phyloP scores from a whole-genome alignment of 1,140 invertebrate species.

The Zaprionus africanus region DNA sequence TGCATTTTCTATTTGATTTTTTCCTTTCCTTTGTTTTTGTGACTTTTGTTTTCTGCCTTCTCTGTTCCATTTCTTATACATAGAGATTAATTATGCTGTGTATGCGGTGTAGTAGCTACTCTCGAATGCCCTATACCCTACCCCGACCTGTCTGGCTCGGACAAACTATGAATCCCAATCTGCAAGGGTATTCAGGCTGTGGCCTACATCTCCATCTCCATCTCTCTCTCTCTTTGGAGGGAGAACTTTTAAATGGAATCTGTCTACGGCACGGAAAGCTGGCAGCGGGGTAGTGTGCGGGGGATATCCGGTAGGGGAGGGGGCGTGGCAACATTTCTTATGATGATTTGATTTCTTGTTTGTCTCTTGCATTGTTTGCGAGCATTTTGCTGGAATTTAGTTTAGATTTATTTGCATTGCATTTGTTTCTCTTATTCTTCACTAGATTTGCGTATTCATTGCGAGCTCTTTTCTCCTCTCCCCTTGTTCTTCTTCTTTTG shows the following conservation, averaged over 20 bases:
- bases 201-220: neutral
- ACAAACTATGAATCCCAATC: neutral
- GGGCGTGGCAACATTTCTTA: constrained; percentile 34
- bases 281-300: constrained; percentile 1
- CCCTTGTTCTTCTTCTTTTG: constrained; percentile 14
- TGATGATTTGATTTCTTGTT: constrained; percentile 47
- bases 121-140: neutral
- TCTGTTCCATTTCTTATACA: constrained; percentile 4
- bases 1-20: constrained; percentile 16
- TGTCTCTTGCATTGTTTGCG: constrained; percentile 45
- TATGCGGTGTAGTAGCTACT: neutral
- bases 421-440: constrained; percentile 18
- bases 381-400: constrained; percentile 44
- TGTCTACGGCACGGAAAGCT: neutral
- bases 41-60: neutral
- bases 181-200: neutral
- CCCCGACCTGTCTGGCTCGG: neutral
- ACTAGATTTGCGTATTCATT: constrained; percentile 1
- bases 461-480: neutral
- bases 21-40: neutral
- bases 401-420: constrained; percentile 44
- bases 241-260: constrained; percentile 3
- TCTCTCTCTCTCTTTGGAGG: neutral
- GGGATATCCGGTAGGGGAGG: neutral
- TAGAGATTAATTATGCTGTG: constrained; percentile 1